Base-by-base conservation (phyloP, 2,888 invertebrate species). In the Esperia sulphurella region DNA sequence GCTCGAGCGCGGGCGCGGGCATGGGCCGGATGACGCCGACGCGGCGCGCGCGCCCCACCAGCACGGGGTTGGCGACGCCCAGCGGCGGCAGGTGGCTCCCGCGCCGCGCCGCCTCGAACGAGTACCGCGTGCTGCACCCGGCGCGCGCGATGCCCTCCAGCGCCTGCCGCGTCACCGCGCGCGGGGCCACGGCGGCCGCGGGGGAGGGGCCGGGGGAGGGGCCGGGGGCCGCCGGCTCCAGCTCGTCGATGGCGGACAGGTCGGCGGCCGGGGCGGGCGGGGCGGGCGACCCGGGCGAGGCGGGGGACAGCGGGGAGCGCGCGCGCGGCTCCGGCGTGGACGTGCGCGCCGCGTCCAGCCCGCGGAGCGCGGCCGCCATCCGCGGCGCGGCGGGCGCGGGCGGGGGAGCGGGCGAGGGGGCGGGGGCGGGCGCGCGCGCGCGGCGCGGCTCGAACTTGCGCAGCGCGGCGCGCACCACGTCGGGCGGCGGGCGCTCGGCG, bases 381-480 rank as follows among this genome's bases (percentile, higher is more conserved):
- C 82, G 72, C 1, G 81, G 81, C 76, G 79, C 58, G 83, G 68
- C 33, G 83, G 87, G 84, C 83, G 7, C 79, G 73, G 8, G 81
- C 77, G 3, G 35, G n/a, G 93, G 79, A 58, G 92, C 79, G 54
- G 41, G 38, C 58, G 92, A 79, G 54, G 37, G 37, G 12, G 88
- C 71, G 61, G 91, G 91, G 6, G 89, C 71, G 21, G 91, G 87
- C 0, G 91, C 88, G 58, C 92, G 85, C 9, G 93, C 92, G 0
- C 91, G 90, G 40, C 91, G 90, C 41, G 91, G 91, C 76, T 97
- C 97, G 83, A 97, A 97, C 68, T 96, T 94, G 68, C 94, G 92
- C 54, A 96, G 92, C 10, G 96, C 94, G 52, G 96, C 94, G 65
- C 95, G 95, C 51, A 97, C 97, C 58, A 97, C 93, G 87, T 97